These are phyloP conservation scores for Trididemnum miniatum DNA, from an alignment of 23 tunicate species.

Conservation along the genomic window DNA sequence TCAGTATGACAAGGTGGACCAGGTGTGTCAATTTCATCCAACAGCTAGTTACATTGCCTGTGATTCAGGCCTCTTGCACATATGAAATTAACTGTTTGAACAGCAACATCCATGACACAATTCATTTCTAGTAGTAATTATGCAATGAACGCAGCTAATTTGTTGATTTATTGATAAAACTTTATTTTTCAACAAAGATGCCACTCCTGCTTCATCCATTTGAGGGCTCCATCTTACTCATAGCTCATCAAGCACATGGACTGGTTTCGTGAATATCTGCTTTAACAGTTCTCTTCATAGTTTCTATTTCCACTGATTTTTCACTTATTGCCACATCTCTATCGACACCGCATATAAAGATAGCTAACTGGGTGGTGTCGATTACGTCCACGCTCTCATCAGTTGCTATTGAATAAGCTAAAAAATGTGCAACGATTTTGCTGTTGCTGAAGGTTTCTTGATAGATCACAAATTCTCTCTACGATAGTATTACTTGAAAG, in stretches of 20 bases:
- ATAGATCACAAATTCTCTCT: not conserved
- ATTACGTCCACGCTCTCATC: constrained; percentile 4
- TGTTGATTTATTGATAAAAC: not conserved
- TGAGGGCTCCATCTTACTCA: not conserved
- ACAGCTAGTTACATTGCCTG: constrained; percentile 12
- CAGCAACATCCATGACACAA: constrained; percentile 26
- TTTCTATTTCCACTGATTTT: not conserved
- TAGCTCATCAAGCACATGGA: constrained; percentile 12
- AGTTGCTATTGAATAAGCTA: not conserved
- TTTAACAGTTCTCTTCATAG: not conserved
- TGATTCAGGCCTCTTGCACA: constrained; percentile 27
- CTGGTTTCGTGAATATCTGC: constrained; percentile 1
- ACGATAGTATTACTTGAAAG: constrained; percentile 4
- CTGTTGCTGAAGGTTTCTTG: constrained; percentile 6
- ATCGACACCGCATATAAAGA: constrained; percentile 7
- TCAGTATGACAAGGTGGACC: constrained; percentile 14
- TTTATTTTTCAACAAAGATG: constrained; percentile 12
- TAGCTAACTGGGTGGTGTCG: not conserved
- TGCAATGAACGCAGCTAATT: constrained; percentile 13
- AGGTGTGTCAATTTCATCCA: constrained; percentile 10
- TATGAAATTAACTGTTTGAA: constrained; percentile 25
- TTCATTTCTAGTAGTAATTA: constrained; percentile 14
- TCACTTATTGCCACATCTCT: not conserved
- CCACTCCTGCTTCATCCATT: constrained; percentile 10
- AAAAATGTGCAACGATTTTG: not conserved